phyloP scores from a whole-genome alignment of 2,113 vertebrate genomes.

The Procavia capensis region DNA sequence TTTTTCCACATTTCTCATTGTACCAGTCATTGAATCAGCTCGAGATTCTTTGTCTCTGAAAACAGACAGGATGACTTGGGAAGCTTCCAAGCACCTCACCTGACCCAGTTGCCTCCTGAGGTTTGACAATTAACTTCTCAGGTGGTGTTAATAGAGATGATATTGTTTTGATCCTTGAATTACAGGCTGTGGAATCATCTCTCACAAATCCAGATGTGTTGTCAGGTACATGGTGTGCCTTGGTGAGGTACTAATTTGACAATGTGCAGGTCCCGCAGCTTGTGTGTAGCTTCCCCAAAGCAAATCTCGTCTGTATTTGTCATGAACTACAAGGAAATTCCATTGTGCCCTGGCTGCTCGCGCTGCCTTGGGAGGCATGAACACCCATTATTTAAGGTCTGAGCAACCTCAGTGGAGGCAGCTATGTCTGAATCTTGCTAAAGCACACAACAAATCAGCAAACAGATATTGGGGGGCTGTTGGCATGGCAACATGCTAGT shows the following conservation, averaged over 20 bases:
- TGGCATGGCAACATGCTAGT: not conserved
- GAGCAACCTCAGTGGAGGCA: not conserved
- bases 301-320: not conserved
- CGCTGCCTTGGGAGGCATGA: not conserved
- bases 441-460: not conserved
- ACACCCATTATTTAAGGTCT: not conserved
- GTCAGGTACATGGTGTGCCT: not conserved
- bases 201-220: not conserved
- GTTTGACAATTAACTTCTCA: conserved; percentile 39
- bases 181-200: not conserved
- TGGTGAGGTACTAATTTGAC: not conserved
- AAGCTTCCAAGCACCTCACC: not conserved
- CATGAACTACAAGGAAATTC: not conserved
- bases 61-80: not conserved
- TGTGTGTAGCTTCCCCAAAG: not conserved
- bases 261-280: not conserved
- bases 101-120: conserved; percentile 38
- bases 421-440: not conserved
- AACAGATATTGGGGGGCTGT: not conserved
- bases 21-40: not conserved
- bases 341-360: not conserved
- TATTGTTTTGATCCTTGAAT: conserved; percentile 30
- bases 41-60: not conserved
- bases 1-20: not conserved
- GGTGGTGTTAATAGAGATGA: conserved; percentile 16